phyloP scores from a whole-genome alignment of 2,888 invertebrate genomes.

The Teleiodes luculella region DNA sequence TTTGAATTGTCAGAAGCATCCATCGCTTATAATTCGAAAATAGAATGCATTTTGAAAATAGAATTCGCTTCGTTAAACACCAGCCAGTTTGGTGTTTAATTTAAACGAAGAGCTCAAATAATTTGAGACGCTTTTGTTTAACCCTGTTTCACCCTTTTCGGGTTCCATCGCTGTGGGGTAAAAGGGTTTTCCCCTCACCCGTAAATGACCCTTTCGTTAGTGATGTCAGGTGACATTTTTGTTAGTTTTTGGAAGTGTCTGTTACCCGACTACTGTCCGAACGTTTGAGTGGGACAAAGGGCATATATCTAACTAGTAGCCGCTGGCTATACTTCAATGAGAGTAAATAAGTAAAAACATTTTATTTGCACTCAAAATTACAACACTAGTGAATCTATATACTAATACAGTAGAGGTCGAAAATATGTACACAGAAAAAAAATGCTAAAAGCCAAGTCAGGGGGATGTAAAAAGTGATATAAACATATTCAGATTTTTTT shows the following conservation, averaged over 20 bases:
- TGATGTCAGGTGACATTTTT: background rate
- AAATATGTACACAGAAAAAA: too few species aligned
- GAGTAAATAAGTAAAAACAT: too few species aligned
- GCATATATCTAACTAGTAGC: too few species aligned
- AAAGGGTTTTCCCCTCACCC: background rate
- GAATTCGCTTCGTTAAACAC: conserved; percentile 31
- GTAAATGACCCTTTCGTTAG: background rate
- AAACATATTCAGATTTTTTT: too few species aligned
- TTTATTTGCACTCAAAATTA: too few species aligned
- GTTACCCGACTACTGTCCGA: background rate
- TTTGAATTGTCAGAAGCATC: conserved; percentile 19
- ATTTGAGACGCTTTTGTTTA: conserved; percentile 9
- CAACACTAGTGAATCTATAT: too few species aligned
- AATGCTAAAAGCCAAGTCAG: too few species aligned
- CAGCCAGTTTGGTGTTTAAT: conserved; percentile 32
- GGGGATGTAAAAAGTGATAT: too few species aligned
- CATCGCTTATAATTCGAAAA: conserved; percentile 19
- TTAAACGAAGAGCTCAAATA: conserved; percentile 25
- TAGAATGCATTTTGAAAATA: conserved; percentile 22
- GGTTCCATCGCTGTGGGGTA: background rate
- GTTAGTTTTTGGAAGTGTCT: background rate
- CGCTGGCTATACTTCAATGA: too few species aligned
- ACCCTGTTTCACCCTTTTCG: conserved; percentile 11
- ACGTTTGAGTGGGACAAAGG: too few species aligned
- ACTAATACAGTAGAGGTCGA: too few species aligned